A percentile compares a stretch with the other conserved stretches of the same genome.
Conservation (phyloP, 2,888 invertebrate species). For the Callyntrura guangdongensis region DNA sequence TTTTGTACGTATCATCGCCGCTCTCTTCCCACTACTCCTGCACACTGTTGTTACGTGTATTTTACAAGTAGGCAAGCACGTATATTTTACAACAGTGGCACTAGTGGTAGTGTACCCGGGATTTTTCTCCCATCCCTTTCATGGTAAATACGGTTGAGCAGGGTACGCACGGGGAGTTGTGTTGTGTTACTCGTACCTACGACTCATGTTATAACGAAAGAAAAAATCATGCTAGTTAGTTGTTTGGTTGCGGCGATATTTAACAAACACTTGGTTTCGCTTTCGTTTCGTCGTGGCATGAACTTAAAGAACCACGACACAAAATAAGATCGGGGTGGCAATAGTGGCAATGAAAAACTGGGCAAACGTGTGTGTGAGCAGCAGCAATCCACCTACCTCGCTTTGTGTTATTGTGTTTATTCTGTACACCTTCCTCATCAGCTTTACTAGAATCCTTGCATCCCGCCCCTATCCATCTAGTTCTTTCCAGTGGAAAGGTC, state of each 20-base stretch:
- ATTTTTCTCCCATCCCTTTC: slow-evolving; percentile 23
- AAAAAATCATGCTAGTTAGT: background rate
- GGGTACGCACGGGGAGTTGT: too few relatives aligned
- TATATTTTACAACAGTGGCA: background rate
- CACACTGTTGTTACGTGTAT: background rate
- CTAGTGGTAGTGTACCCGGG: slow-evolving; percentile 9
- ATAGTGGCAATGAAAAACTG: too few relatives aligned
- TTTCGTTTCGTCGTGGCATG: too few relatives aligned
- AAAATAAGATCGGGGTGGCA: slow-evolving; percentile 7
- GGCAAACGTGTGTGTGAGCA: background rate
- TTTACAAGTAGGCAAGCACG: too few relatives aligned
- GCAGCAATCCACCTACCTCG: slow-evolving; percentile 36
- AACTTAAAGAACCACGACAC: background rate
- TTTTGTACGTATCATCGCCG: background rate
- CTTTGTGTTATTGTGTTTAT: background rate
- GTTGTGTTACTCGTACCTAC: too few relatives aligned
- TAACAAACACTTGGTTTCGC: too few relatives aligned
- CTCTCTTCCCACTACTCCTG: background rate
- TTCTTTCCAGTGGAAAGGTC: slow-evolving; percentile 68
- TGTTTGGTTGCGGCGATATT: too few relatives aligned
- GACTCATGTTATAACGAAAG: too few relatives aligned
- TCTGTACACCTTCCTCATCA: slow-evolving; percentile 45
- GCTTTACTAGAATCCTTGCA: slow-evolving; percentile 26
- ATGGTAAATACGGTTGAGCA: background rate
- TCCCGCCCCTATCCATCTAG: slow-evolving; percentile 70